These are phyloP conservation scores for Oncorhynchus clarkii DNA, from an alignment of 2,113 vertebrate species.

Conservation along the genomic window DNA sequence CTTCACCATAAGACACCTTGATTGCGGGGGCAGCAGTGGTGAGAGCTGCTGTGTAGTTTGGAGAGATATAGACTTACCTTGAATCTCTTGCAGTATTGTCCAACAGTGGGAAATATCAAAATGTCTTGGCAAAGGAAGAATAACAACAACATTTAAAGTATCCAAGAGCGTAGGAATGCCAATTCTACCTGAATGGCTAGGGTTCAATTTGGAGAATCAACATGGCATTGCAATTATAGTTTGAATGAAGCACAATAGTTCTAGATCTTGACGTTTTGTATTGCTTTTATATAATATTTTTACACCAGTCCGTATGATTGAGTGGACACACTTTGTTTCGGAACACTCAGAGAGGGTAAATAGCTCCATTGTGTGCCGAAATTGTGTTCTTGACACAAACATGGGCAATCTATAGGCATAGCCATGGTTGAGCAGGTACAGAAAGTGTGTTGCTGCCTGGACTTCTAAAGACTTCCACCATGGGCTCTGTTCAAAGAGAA, in stretches of 20 bases:
- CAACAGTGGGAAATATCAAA: not conserved
- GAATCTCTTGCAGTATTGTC: not conserved
- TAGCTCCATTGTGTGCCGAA: not conserved
- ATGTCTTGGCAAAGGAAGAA: not conserved
- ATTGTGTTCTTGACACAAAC: constrained; percentile 1
- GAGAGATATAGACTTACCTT: not conserved
- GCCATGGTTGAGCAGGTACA: constrained; percentile 3
- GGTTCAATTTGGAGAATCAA: not conserved
- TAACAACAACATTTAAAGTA: too few relatives aligned
- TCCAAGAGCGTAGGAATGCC: too few relatives aligned
- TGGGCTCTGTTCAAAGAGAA: not conserved
- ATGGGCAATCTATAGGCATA: not conserved
- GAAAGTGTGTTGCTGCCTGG: not conserved
- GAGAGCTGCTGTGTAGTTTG: not conserved
- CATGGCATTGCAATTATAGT: not conserved
- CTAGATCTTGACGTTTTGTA: not conserved
- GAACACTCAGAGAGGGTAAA: not conserved
- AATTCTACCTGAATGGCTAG: too few relatives aligned
- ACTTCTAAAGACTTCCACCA: not conserved
- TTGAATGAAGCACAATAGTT: not conserved
- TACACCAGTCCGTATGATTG: not conserved
- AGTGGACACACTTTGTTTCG: not conserved
- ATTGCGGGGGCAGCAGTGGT: constrained; percentile 3
- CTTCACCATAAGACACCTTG: constrained; percentile 26
- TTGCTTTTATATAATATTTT: too few relatives aligned